Base-by-base conservation (phyloP, 1,140 invertebrate genomes). In the Papilio aristodemus region DNA sequence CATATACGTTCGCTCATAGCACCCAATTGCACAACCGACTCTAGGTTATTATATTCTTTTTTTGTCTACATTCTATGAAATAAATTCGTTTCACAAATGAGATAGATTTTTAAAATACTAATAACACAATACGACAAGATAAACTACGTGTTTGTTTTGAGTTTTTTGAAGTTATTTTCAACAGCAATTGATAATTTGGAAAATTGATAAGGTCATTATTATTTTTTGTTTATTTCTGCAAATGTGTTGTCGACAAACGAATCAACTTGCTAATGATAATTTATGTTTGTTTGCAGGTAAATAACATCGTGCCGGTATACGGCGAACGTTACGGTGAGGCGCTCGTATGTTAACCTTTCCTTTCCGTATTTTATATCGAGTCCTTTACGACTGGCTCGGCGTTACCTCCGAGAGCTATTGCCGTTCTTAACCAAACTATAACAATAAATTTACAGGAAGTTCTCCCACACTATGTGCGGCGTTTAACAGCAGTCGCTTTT, bases 351-450 rank as follows among this genome's bases (percentile, higher is more conserved):
- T 69, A 73, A 43, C 13, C 54, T 41, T 71, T 70, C 71, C 72
- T 73, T 69, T 71, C 71, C 57, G 71, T 79, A 76, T 81, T 81
- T 79, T 77, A 80, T 79, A 75, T 78, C 58, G 74, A 72, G 72
- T 78, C 80, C 75, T 80, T 82, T 75, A 80, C 77, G 71, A 74
- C 58, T 70, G 70, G 70, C 71, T 62, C 39, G 50, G 46, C 70
- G 72, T 81, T 78, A 76, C 80, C 76, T 77, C 73, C 68, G 68
- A 72, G 73, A 78, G 77, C 80, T 80, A 79, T 79, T 78, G 75
- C 76, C 73, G 80, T 76, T 79, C 74, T 76, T 77, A 78, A 75
- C 74, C 76, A 75, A 81, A 83, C 81, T 82, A 80, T 85, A 83
- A 79, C 80, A 78, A 82, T 85, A 85, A 83, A 85, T 83, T 81